Evolutionary conservation across 2,113 vertebrate genomes (phyloP).

Genomic region (Erythrocercus mccallii): DNA sequence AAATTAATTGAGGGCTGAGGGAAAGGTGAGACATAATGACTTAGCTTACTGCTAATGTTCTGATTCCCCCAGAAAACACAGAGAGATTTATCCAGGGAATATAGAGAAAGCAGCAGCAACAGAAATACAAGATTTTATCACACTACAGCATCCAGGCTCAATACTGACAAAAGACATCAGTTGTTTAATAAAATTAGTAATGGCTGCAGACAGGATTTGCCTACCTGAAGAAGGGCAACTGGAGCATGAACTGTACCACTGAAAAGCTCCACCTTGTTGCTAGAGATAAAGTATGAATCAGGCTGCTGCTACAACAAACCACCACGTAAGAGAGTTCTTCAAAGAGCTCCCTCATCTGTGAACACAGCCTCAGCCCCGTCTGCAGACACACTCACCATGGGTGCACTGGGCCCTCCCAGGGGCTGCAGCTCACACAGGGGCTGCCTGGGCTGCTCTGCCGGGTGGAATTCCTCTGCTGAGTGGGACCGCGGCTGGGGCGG

Average conservation of each 20-base stretch:
- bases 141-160: not conserved
- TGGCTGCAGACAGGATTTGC: not conserved
- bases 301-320: not conserved
- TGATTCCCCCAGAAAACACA: rapidly evolving
- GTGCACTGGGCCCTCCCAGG: constrained; percentile 24
- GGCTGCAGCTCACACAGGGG: constrained; percentile 74
- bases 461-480: constrained; percentile 55
- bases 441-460: constrained; percentile 69
- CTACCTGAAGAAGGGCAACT: not conserved
- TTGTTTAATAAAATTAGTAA: not conserved
- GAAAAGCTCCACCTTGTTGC: not conserved
- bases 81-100: not conserved
- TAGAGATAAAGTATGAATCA: not conserved
- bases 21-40: not conserved
- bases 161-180: not conserved
- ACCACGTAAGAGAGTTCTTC: not conserved
- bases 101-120: not conserved
- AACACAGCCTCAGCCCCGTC: not conserved
- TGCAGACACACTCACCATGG: constrained; percentile 74
- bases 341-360: not conserved
- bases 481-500: not conserved
- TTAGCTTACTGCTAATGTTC: not conserved
- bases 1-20: not conserved
- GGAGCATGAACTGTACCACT: not conserved
- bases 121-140: not conserved